Percentiles rank a stretch among this genome's conserved stretches.
Conservation (phyloP, 64 coral and sea anemone genomes). For the Stichodactyla helianthus region DNA sequence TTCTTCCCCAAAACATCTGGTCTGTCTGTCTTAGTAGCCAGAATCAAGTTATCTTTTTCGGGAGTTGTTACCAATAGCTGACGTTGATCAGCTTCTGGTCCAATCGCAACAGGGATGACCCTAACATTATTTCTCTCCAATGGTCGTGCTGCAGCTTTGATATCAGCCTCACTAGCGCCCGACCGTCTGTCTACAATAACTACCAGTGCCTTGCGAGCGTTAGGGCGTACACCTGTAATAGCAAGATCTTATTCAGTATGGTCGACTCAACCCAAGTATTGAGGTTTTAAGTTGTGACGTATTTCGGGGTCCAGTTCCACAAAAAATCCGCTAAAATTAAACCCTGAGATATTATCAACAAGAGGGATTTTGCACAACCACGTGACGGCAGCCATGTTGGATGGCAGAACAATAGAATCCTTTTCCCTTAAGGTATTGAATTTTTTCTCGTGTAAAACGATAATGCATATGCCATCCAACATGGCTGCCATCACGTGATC, state of each 20-base stretch:
- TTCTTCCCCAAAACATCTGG: constrained; percentile 45
- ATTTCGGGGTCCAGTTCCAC: too few species aligned
- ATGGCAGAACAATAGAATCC: too few species aligned
- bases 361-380: too few species aligned
- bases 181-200: constrained; percentile 69
- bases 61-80: constrained; percentile 58
- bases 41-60: constrained; percentile 66
- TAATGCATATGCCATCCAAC: too few species aligned
- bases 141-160: constrained; percentile 39
- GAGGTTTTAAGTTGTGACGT: not conserved
- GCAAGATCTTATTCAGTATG: not conserved
- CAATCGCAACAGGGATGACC: constrained; percentile 73
- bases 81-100: constrained; percentile 38
- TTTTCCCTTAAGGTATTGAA: too few species aligned
- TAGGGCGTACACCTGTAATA: not conserved
- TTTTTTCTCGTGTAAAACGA: too few species aligned
- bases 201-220: constrained; percentile 51
- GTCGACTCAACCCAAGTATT: not conserved
- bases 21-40: constrained; percentile 35
- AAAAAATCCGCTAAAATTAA: too few species aligned
- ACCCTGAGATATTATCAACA: too few species aligned
- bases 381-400: too few species aligned
- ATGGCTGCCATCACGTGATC: too few species aligned
- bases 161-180: constrained; percentile 38
- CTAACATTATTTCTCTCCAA: constrained; percentile 44